Conservation (phyloP, 2,113 vertebrate genomes). For the Lonchura striata region DNA sequence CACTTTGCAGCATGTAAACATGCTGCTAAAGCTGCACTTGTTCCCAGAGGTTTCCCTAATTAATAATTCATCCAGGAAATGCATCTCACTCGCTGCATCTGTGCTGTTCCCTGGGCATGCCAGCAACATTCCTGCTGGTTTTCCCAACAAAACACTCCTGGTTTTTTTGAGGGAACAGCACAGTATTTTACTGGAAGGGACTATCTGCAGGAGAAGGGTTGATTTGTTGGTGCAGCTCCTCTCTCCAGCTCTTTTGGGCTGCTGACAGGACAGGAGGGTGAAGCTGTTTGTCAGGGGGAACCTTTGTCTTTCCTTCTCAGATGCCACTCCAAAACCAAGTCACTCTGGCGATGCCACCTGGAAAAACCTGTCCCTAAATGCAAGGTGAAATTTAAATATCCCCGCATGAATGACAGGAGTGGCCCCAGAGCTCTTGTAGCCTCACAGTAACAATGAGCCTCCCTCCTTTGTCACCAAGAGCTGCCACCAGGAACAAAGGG, state of each 20-base stretch:
- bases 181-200: background rate
- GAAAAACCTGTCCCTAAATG: background rate
- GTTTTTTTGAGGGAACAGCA: background rate
- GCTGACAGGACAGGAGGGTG: background rate
- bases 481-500: background rate
- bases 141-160: background rate
- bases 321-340: background rate
- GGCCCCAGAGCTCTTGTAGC: background rate
- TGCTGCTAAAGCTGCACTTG: background rate
- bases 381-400: background rate
- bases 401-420: background rate
- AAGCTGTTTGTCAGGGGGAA: background rate
- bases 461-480: background rate
- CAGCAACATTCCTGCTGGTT: fast-evolving
- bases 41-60: background rate
- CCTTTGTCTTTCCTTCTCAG: background rate
- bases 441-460: background rate
- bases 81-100: background rate
- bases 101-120: background rate
- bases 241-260: background rate
- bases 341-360: background rate
- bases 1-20: background rate
- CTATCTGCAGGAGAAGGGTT: background rate
- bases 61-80: background rate
- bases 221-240: background rate